These are phyloP conservation scores for Indri indri DNA, from an alignment of 2,113 vertebrate genomes.

Conservation along the genomic window DNA sequence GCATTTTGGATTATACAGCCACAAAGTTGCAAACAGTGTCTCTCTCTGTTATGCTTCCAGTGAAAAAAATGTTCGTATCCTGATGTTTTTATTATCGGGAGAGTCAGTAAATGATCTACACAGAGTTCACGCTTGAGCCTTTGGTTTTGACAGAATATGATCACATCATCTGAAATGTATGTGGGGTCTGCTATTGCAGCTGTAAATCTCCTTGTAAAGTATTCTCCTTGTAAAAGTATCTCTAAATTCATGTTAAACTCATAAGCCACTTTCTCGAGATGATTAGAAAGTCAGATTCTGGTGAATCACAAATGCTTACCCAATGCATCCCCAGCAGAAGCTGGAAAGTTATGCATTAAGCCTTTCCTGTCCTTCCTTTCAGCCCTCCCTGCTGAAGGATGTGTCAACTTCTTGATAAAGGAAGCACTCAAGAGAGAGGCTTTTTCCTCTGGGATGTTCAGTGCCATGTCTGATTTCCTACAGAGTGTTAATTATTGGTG, in stretches of 20 bases:
- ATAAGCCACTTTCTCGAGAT: not conserved
- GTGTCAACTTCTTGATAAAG: constrained; percentile 34
- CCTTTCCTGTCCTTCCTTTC: constrained; percentile 10
- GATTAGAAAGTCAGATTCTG: constrained; percentile 63
- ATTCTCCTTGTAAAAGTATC: constrained; percentile 69
- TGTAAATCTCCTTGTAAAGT: constrained; percentile 78
- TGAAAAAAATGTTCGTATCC: constrained; percentile 32
- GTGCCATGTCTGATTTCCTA: constrained; percentile 38
- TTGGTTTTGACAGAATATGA: constrained; percentile 61
- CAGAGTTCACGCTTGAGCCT: constrained; percentile 49
- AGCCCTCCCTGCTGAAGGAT: not conserved
- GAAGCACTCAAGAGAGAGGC: not conserved
- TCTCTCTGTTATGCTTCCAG: not conserved
- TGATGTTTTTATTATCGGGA: constrained; percentile 51
- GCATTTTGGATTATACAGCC: constrained; percentile 70
- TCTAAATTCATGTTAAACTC: constrained; percentile 63
- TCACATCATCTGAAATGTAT: constrained; percentile 65
- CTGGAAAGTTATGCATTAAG: not conserved
- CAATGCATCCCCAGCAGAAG: not conserved
- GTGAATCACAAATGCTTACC: constrained; percentile 45
- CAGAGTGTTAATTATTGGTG: constrained; percentile 68
- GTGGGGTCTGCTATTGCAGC: constrained; percentile 51
- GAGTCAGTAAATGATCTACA: constrained; percentile 70
- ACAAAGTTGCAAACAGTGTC: constrained; percentile 58
- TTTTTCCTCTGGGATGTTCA: not conserved